These are phyloP conservation scores for Eucidaris tribuloides DNA, from an alignment of 35 echinoderm and acorn worm genomes.

Conservation along the genomic window DNA sequence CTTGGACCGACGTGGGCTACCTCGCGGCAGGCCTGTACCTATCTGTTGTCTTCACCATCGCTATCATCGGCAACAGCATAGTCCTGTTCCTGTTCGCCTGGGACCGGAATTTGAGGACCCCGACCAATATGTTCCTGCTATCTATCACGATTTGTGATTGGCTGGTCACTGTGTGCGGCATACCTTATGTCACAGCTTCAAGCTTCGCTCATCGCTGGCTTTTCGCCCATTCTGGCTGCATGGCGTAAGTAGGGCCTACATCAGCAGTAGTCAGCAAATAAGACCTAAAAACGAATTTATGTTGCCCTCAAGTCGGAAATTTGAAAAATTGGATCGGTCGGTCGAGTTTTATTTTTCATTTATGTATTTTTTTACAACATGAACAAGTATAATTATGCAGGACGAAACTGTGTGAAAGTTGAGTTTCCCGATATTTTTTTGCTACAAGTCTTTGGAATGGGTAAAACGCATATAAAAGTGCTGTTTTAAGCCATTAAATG, in stretches of 20 bases:
- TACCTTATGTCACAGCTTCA: not conserved
- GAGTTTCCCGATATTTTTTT: too few species aligned
- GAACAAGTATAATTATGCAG: too few species aligned
- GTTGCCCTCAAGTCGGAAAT: too few species aligned
- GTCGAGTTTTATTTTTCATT: too few species aligned
- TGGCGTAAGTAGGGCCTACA: slow-evolving; percentile 17
- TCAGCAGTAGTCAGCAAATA: too few species aligned
- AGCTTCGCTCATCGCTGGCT: slow-evolving; percentile 12
- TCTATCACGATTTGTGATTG: slow-evolving; percentile 2
- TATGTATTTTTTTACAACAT: too few species aligned
- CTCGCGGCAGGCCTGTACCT: not conserved
- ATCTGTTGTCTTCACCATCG: not conserved
- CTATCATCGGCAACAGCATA: slow-evolving; percentile 2
- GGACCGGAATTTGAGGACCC: not conserved
- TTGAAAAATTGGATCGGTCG: too few species aligned
- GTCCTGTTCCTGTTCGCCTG: not conserved
- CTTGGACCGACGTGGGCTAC: not conserved
- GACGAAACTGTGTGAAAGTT: too few species aligned
- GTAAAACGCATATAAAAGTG: too few species aligned
- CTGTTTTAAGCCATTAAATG: too few species aligned
- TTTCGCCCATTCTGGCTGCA: not conserved
- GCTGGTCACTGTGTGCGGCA: not conserved
- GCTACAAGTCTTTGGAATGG: too few species aligned
- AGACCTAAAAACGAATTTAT: too few species aligned
- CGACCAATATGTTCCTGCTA: slow-evolving; percentile 25